Evolutionary conservation across 2,113 vertebrate genomes (phyloP).

Genomic region (Neoarius graeffei): DNA sequence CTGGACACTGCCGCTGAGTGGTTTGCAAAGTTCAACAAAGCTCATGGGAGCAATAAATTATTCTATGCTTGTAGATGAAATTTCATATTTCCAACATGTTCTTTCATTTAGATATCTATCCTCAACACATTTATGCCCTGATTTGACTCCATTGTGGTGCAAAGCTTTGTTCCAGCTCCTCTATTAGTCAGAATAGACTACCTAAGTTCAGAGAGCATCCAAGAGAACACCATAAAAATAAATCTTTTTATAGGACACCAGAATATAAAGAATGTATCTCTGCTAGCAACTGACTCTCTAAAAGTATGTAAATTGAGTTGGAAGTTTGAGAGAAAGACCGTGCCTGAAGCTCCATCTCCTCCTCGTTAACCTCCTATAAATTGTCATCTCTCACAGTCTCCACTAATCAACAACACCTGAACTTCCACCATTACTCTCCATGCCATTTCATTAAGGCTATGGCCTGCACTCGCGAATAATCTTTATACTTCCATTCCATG

Average conservation of each 20-base stretch:
- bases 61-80: not conserved
- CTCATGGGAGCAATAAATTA: conserved; percentile 3
- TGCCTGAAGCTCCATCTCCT: not conserved
- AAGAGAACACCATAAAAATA: not conserved
- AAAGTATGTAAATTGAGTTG: not conserved
- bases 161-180: not conserved
- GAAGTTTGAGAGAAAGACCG: not conserved
- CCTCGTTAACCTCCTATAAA: not conserved
- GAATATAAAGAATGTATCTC: not conserved
- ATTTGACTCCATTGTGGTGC: not conserved
- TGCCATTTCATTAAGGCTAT: not conserved
- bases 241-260: not conserved
- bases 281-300: not conserved
- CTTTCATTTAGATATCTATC: not conserved
- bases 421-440: not conserved
- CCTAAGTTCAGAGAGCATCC: not conserved
- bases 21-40: conserved; percentile 10
- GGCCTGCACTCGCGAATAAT: not conserved
- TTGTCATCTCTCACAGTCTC: not conserved
- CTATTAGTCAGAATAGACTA: not conserved
- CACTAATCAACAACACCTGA: too few relatives aligned
- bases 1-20: conserved; percentile 9
- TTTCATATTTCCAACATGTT: not conserved
- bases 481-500: not conserved
- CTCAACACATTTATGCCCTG: not conserved